A percentile compares a stretch with the other conserved stretches of the same genome.
These are phyloP conservation scores for Pungitius pungitius DNA, from an alignment of 2,113 vertebrate genomes.

Conservation along the genomic window DNA sequence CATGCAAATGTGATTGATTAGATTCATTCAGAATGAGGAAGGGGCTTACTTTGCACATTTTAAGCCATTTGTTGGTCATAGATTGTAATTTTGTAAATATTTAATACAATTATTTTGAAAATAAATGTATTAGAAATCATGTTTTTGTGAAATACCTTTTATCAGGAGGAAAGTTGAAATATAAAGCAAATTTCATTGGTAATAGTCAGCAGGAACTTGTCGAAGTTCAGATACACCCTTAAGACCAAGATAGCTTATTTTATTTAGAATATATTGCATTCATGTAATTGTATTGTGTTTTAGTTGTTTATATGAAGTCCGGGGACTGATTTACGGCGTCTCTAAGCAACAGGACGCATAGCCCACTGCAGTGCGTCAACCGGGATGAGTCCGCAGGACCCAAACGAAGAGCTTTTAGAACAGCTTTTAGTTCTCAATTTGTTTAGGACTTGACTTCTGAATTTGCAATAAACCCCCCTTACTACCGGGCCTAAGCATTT, in stretches of 20 bases:
- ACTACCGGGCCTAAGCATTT: too few relatives aligned
- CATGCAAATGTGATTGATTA: neutral
- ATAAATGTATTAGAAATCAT: constrained; percentile 56
- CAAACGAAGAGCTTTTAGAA: neutral
- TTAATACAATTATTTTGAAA: constrained; percentile 71
- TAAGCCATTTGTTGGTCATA: constrained; percentile 18
- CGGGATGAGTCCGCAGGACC: constrained; percentile 22
- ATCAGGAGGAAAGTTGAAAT: neutral
- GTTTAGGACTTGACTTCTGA: accelerated
- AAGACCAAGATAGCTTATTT: neutral
- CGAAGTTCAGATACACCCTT: too few relatives aligned
- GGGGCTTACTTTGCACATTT: constrained; percentile 45
- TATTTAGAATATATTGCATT: neutral
- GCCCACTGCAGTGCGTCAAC: constrained; percentile 77
- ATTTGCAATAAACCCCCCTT: accelerated
- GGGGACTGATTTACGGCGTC: constrained; percentile 35
- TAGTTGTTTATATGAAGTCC: neutral
- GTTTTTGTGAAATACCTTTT: neutral
- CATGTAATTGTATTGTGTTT: neutral
- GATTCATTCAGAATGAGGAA: constrained; percentile 18
- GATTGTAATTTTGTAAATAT: constrained; percentile 66
- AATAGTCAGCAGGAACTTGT: neutral
- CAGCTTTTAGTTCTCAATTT: neutral
- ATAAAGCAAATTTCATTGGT: neutral
- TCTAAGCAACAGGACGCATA: constrained; percentile 71